Conservation (phyloP, 1,140 invertebrate genomes). For the Bombus pyrosoma region DNA sequence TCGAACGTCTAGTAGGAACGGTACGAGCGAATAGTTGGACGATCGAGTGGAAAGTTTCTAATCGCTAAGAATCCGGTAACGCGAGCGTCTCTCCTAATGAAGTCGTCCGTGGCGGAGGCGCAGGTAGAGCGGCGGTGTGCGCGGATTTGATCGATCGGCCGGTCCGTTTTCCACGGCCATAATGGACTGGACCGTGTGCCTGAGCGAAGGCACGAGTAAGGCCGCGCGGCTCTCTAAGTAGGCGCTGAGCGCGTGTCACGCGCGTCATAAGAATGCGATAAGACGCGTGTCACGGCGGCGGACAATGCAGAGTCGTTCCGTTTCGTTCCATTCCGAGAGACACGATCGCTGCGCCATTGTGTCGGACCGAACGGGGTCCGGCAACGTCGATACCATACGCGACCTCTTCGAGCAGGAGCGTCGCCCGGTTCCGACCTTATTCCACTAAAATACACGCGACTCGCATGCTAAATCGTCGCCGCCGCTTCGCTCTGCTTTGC, state of each 20-base stretch:
- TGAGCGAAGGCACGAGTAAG: background rate
- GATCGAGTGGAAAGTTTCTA: slow-evolving; percentile 11
- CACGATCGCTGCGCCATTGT: slow-evolving; percentile 68
- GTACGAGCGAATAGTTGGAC: background rate
- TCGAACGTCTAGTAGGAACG: too few species aligned
- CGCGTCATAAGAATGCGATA: slow-evolving; percentile 79
- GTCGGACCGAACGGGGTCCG: slow-evolving; percentile 58
- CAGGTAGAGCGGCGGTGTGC: slow-evolving; percentile 1
- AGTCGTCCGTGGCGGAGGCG: slow-evolving; percentile 24
- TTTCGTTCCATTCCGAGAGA: slow-evolving; percentile 62
- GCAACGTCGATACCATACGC: slow-evolving; percentile 67
- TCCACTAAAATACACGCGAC: slow-evolving; percentile 76
- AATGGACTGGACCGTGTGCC: slow-evolving; percentile 40
- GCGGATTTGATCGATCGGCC: background rate
- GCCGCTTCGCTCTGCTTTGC: slow-evolving; percentile 16
- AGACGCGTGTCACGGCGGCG: slow-evolving; percentile 72
- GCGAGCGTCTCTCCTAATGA: slow-evolving; percentile 38
- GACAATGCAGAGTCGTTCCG: slow-evolving; percentile 64
- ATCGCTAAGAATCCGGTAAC: background rate
- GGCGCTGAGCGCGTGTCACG: slow-evolving; percentile 70
- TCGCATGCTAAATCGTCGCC: slow-evolving; percentile 73
- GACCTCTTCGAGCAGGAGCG: slow-evolving; percentile 61
- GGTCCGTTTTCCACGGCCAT: slow-evolving; percentile 49
- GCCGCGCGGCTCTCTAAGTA: slow-evolving; percentile 37
- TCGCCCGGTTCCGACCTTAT: slow-evolving; percentile 76